Evolutionary conservation across 1,140 invertebrate species (phyloP), one percentile per base, ranked within the genome.

Genomic region (Hycleus cichorii): DNA sequence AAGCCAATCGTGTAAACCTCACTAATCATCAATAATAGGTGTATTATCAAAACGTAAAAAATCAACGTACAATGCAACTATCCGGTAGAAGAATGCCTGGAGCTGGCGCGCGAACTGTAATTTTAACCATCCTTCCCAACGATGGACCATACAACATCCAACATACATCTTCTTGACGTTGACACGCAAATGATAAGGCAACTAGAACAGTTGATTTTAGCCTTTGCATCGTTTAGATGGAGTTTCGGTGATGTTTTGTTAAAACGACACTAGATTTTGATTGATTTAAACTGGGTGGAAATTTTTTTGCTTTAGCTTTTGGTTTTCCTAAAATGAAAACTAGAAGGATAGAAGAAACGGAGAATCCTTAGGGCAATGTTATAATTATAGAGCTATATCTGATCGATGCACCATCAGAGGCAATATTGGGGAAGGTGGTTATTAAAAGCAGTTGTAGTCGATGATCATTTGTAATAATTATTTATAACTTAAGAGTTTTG

Each of bases 391-490:
- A 55, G 53, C 64, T 69, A 18, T 18, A 68, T 69, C 66, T 63
- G 64, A 69, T 69, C 68, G 60, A 69, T 69, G 66, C 60, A 62
- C 58, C 63, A 66, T 67, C 64, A 63, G 59, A 60, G 58, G 58
- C 54, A 57, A 58, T 63, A 58, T 60, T 60, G 58, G 58, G 52
- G 57, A 64, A 66, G 62, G 66, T 66, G 62, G 58, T 68, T 68
- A 68, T 69, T 69, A 69, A 66, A 66, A 66, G 58, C 57, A 59
- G 62, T 65, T 66, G 63, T 63, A 58, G 49, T 58, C 54, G 55
- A 63, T 58, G 58, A 63, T 64, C 66, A 69, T 69, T 69, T 66
- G 65, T 69, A 67, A 69, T 61, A 69, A 69, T 69, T 69, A 69
- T 69, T 69, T 69, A 64, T 66, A 69, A 64, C 64, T 67, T 67